Evolutionary conservation across 2,888 invertebrate genomes (phyloP).

Genomic region (Julus scandinavius): DNA sequence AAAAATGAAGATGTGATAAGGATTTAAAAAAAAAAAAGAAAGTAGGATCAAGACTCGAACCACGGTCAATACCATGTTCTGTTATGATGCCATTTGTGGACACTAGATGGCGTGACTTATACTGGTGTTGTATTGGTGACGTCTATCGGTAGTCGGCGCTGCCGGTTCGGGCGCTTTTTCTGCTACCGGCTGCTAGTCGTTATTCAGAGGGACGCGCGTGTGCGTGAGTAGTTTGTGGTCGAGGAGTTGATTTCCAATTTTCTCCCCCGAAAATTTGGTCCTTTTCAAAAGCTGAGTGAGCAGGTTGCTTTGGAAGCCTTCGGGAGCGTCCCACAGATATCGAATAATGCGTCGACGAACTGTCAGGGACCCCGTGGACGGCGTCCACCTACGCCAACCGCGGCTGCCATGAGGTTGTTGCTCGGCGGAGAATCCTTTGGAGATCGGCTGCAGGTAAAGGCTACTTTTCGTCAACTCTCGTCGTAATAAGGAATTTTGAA

Average conservation of each 20-base stretch:
- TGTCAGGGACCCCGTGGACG: background rate
- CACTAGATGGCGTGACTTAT: too few relatives aligned
- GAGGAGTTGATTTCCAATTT: background rate
- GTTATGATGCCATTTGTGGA: too few relatives aligned
- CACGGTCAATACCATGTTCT: too few relatives aligned
- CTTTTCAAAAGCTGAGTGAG: background rate
- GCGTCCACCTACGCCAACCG: background rate
- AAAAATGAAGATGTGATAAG: too few relatives aligned
- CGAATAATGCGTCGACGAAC: background rate
- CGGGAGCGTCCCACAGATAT: background rate
- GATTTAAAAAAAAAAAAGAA: too few relatives aligned
- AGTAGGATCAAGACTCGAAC: too few relatives aligned
- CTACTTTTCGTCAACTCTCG: background rate
- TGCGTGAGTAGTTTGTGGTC: background rate
- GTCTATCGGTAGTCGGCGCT: background rate
- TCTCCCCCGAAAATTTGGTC: background rate
- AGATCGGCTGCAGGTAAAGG: background rate
- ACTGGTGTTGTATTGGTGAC: too few relatives aligned
- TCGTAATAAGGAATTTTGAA: background rate
- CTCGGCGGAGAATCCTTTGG: background rate
- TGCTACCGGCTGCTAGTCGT: background rate
- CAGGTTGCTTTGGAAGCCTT: too few relatives aligned
- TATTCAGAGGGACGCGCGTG: background rate
- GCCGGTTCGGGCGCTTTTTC: background rate
- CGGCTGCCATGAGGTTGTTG: constrained; percentile 1